Base-by-base conservation (phyloP, 2,888 invertebrate species). In the Nebria brevicollis region DNA sequence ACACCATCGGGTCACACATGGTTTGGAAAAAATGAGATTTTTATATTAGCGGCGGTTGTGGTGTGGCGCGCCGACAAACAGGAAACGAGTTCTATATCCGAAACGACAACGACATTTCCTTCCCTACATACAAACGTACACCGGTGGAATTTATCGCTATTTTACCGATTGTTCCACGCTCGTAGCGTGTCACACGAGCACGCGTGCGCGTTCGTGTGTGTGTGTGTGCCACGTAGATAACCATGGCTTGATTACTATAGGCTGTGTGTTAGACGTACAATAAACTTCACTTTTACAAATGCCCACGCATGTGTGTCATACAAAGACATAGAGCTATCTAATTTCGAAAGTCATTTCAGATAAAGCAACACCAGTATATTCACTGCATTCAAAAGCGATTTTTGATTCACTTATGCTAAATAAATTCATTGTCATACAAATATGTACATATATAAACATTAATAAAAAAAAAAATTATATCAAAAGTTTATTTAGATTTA, bases 1-100 rank as follows among this genome's bases (percentile, higher is more conserved):
- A 77, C 77, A 25, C 77, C 77, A 77, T 77, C 77, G 34, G 34
- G 25, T 25, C 70, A 10, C 15, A 34, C 42, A 73, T 73, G n/a
- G 73, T 5, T 15, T 41, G 73, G 73, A 73, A 73, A 73, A 73
- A 70, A 73, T 20, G 41, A 73, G 42, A 73, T 73, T 73, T 73
- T 73, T 43, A n/a, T 73, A 73, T 73, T 73, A 73, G 73, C 20
- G 73, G 73, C 20, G 73, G 73, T 43, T 54, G 54, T 54, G 54
- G 34, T 7, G 54, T 13, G 54, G 54, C 13, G 54, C 54, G 34
- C 34, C 72, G 72, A 41, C 42, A 73, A 73, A 73, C 73, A 73
- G 73, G 73, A 73, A 73, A 34, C 73, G 20, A 73, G 73, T 73
- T 73, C 73, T 73, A 41, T 73, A 73, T 73, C 73, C 73, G 73